Conservation (phyloP, 2,113 vertebrate species). For the Nycticorax nycticorax region DNA sequence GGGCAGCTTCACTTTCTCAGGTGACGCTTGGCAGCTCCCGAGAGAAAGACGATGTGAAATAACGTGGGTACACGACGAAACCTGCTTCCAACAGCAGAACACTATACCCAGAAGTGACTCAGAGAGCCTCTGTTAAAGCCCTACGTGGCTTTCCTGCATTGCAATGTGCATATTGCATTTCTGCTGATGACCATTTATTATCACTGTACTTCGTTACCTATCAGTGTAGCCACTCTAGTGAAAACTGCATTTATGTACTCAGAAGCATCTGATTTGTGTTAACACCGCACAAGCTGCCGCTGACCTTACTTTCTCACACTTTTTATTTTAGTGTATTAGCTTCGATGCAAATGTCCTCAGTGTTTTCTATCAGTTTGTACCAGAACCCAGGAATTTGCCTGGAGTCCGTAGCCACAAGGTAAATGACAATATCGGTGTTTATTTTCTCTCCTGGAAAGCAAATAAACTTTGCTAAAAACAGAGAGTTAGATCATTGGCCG, state of each 20-base stretch:
- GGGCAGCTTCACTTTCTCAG: not conserved
- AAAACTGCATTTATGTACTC: not conserved
- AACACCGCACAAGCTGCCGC: not conserved
- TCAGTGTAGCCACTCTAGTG: not conserved
- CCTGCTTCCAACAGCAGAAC: not conserved
- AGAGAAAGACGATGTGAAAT: not conserved
- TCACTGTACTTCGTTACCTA: not conserved
- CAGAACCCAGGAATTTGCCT: not conserved
- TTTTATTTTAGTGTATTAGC: not conserved
- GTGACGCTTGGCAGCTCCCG: not conserved
- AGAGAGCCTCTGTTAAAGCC: not conserved
- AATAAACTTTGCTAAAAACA: slow-evolving; percentile 45
- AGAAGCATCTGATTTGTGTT: not conserved
- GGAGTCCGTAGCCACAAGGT: not conserved
- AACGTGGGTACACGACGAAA: fast-evolving
- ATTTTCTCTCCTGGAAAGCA: slow-evolving; percentile 45
- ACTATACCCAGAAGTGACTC: not conserved
- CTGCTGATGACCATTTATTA: not conserved
- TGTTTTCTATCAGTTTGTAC: not conserved
- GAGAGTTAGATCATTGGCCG: slow-evolving; percentile 4
- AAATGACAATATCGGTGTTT: slow-evolving; percentile 37
- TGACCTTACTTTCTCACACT: not conserved
- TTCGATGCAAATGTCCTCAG: not conserved
- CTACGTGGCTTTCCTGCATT: fast-evolving
- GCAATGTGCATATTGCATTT: not conserved